These are phyloP conservation scores for Caenorhabditis brenneri DNA, from an alignment of 1,140 invertebrate species.

Conservation along the genomic window DNA sequence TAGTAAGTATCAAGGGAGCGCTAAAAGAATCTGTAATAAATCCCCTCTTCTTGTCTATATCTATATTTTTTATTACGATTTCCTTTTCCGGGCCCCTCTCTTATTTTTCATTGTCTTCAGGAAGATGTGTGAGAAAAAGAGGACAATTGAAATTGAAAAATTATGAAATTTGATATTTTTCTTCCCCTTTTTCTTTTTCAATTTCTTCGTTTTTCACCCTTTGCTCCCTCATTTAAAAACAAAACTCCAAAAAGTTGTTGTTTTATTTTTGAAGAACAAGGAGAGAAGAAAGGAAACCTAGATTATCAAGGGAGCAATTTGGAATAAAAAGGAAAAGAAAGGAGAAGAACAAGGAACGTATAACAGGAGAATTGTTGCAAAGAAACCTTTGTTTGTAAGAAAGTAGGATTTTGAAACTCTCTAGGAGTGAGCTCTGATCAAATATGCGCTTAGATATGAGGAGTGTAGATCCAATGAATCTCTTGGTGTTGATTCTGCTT, in stretches of 20 bases:
- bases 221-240: background rate
- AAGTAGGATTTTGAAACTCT: too few species aligned
- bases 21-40: too few species aligned
- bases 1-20: too few species aligned
- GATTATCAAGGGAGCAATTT: constrained; percentile 33
- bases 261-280: constrained; percentile 18
- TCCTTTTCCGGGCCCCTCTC: background rate
- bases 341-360: background rate
- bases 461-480: too few species aligned
- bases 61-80: background rate
- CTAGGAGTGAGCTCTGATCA: too few species aligned
- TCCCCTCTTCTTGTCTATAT: too few species aligned
- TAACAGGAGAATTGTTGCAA: background rate
- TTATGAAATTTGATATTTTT: constrained; percentile 41
- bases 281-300: background rate
- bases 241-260: constrained; percentile 4
- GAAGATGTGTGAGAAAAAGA: constrained; percentile 24
- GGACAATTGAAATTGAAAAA: constrained; percentile 3
- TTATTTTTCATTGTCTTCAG: background rate
- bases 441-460: too few species aligned
- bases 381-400: too few species aligned
- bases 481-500: too few species aligned
- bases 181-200: background rate
- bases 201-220: background rate
- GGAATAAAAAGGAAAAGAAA: constrained; percentile 37